phyloP scores from a whole-genome alignment of 2,797 vertebrate genomes.

The Xiphorhynchus erythropygius region DNA sequence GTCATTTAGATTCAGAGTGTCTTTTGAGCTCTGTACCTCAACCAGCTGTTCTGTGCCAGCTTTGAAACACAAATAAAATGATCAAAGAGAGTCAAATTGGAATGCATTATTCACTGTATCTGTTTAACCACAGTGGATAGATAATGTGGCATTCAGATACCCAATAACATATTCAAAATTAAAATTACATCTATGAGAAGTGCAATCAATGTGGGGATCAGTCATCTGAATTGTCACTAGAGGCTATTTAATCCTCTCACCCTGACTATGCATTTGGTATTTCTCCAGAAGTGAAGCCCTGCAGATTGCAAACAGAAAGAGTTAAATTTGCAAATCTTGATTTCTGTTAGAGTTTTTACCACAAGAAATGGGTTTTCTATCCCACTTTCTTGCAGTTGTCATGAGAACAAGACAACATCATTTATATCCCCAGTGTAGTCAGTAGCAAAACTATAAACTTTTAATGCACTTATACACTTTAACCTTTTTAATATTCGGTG shows the following conservation, averaged over 20 bases:
- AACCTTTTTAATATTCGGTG: conserved; percentile 42
- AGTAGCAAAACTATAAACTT: background rate
- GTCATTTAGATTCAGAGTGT: background rate
- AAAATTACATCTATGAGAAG: background rate
- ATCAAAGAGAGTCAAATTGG: background rate
- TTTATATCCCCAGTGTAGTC: background rate
- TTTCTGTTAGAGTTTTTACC: background rate
- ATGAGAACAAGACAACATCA: background rate
- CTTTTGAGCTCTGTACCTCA: conserved; percentile 4
- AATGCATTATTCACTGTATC: background rate
- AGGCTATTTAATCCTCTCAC: background rate
- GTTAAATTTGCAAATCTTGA: background rate
- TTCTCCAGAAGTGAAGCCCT: background rate
- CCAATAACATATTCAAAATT: background rate
- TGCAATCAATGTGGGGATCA: background rate
- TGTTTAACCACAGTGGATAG: background rate
- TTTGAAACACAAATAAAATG: background rate
- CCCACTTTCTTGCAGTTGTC: background rate
- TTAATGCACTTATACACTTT: background rate
- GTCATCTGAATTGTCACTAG: background rate
- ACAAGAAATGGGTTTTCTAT: background rate
- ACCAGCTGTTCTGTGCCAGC: background rate
- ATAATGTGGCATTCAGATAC: background rate
- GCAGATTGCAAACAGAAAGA: background rate
- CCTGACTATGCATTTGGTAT: background rate